Evolutionary conservation across 2,888 invertebrate genomes (phyloP).

Genomic region (Leucophenga montana): DNA sequence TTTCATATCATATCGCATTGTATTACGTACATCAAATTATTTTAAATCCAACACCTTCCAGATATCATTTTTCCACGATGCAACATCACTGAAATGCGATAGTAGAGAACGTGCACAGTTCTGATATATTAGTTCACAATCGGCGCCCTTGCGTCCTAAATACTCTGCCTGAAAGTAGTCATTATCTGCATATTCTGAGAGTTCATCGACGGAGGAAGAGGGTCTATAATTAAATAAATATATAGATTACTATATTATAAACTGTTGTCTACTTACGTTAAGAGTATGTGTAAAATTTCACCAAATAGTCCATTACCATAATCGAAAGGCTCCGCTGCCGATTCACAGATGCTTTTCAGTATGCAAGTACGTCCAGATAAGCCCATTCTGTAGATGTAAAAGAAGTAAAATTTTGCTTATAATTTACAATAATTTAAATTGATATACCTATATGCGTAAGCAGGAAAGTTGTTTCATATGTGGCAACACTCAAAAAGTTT

Average conservation of each 20-base stretch:
- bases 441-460: too few species aligned
- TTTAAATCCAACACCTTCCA: constrained; percentile 42
- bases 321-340: constrained; percentile 80
- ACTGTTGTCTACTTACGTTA: constrained; percentile 78
- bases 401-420: not conserved
- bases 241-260: constrained; percentile 6
- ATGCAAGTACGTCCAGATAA: constrained; percentile 82
- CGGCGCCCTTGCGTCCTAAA: constrained; percentile 75
- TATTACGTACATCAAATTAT: not conserved
- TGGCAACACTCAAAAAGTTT: too few species aligned
- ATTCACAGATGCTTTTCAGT: constrained; percentile 84
- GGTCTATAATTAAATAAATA: constrained; percentile 74
- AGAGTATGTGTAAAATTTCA: constrained; percentile 83
- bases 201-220: constrained; percentile 79
- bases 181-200: constrained; percentile 80
- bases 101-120: constrained; percentile 66
- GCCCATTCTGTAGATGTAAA: constrained; percentile 75
- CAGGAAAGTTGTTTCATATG: too few species aligned
- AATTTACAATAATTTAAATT: too few species aligned
- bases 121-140: constrained; percentile 64
- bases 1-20: not conserved
- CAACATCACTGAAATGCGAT: constrained; percentile 64
- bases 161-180: constrained; percentile 84
- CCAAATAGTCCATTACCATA: constrained; percentile 82
- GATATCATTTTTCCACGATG: constrained; percentile 50